A percentile compares a stretch with the other conserved stretches of the same genome.
phyloP scores from a whole-genome alignment of 2,113 vertebrate species.

The Thryonomys swinderianus region DNA sequence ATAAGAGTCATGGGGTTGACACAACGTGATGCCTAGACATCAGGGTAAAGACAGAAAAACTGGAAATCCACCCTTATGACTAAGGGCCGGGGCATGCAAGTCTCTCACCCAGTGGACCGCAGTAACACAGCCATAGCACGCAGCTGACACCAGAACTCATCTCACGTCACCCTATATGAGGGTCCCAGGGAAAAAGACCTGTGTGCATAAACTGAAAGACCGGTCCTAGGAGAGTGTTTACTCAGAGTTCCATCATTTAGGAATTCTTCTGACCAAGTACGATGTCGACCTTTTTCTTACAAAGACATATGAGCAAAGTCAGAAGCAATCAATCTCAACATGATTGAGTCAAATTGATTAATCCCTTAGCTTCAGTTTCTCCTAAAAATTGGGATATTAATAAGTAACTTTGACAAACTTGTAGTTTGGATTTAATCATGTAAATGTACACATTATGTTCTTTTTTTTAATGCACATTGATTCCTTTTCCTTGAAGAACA shows the following conservation, averaged over 20 bases:
- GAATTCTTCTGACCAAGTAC: not conserved
- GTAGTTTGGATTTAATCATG: not conserved
- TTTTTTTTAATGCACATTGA: not conserved
- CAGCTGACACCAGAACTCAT: not conserved
- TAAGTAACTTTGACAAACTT: not conserved
- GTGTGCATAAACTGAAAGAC: not conserved
- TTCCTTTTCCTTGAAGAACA: not conserved
- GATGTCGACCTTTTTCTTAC: not conserved
- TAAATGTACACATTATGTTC: not conserved
- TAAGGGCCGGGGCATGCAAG: not conserved
- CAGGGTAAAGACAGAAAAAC: not conserved
- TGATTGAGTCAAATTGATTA: not conserved
- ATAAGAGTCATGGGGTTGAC: not conserved
- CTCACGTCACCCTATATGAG: not conserved
- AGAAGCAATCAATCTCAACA: not conserved
- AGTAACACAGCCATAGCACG: too few relatives aligned
- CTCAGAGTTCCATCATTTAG: not conserved
- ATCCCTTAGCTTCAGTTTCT: conserved; percentile 11
- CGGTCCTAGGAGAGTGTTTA: not conserved
- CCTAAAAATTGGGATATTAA: not conserved
- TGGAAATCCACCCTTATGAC: not conserved
- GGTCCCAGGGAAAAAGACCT: not conserved
- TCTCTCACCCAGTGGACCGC: not conserved
- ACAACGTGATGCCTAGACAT: not conserved
- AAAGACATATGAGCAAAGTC: not conserved